Base-by-base conservation (phyloP, 1,140 invertebrate genomes). In the Drosophila pectinifera region DNA sequence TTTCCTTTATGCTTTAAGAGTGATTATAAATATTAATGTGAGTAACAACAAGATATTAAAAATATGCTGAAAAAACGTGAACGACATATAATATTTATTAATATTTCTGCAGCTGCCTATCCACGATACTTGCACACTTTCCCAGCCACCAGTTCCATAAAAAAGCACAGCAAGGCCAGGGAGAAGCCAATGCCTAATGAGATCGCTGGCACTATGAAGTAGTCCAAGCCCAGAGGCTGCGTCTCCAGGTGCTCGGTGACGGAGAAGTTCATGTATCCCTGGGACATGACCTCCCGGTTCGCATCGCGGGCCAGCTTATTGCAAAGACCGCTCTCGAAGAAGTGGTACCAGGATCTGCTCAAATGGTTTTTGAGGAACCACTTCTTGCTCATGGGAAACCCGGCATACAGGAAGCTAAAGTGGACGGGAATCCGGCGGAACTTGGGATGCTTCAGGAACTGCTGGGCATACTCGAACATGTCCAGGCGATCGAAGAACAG, bases 331-430 rank as follows among this genome's bases (percentile, higher is more conserved):
- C 68, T 80, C 31, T 31, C 45, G 13, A 85, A 85, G n/a, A 63
- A 49, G 31, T 85, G 73, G 24, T 62, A 70, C 20, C 76, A 42
- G 4, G 81, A 28, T 20, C 73, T 51, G 48, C 81, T 80, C 1
- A 85, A 36, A 13, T 85, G 72, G 1, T 68, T 16, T 31, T 84
- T 80, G 2, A 85, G 55, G 16, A 77, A 43, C 62, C 62, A 85
- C n/a, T 84, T 53, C 0, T 38, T 54, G 13, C 57, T 74, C 77
- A 85, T 78, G 18, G 81, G 77, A 26, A 65, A 85, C 0, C 81
- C 81, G 10, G 67, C 62, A 10, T 85, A 49, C 0, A 70, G 20
- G 8, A 78, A 85, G 28, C 31, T 78, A 18, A 41, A 62, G 2
- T 85, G 46, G 1, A 69, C 58, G 7, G 59, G 63, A 26, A 85